Base-by-base conservation (phyloP, 1,140 invertebrate species). In the Anastrepha ludens region DNA sequence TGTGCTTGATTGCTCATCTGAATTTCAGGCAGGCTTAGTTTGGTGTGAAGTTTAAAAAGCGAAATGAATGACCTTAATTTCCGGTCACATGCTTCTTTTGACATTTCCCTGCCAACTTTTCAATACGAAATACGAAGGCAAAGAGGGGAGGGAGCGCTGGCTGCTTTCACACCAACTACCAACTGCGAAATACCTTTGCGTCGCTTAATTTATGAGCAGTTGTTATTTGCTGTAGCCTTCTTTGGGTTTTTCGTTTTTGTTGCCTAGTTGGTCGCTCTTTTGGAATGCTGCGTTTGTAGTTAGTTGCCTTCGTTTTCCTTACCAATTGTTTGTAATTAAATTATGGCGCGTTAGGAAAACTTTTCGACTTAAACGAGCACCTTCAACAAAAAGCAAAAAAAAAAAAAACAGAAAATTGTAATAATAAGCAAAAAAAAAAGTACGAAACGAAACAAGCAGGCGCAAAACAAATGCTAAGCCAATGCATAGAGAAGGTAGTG, bases 301-400 rank as follows among this genome's bases (percentile, higher is more conserved):
- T 74, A 17, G 67, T 47, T 74, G 67, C 41, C 41, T 41, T 13
- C 13, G 67, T 17, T 74, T 74, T 74, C 67, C 15, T 47, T 74
- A 41, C 67, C 67, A 74, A 74, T 74, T 74, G 67, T 74, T 74
- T 74, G 67, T 74, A 74, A 74, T 74, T 74, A 74, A 74, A 74
- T 74, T 74, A 74, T 74, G 67, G 67, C 41, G 67, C 67, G 39
- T 74, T 74, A 44, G 67, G 41, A 20, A 74, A 74, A 74, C 67
- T 74, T 74, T 74, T n/a, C 67, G 17, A 74, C 67, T 74, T 74
- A 74, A 74, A 74, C 67, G 67, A 74, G 67, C 67, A 41, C 67
- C 3, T 47, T 74, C 41, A 55, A 55, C 50, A 55, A 55, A 55
- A 55, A n/a, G n/a, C n/a, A n/a, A n/a, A 55, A 1, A 55, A 55